Evolutionary conservation across 2,888 invertebrate genomes (phyloP), one percentile per base, ranked within the genome.

Genomic region (Agrochola litura): DNA sequence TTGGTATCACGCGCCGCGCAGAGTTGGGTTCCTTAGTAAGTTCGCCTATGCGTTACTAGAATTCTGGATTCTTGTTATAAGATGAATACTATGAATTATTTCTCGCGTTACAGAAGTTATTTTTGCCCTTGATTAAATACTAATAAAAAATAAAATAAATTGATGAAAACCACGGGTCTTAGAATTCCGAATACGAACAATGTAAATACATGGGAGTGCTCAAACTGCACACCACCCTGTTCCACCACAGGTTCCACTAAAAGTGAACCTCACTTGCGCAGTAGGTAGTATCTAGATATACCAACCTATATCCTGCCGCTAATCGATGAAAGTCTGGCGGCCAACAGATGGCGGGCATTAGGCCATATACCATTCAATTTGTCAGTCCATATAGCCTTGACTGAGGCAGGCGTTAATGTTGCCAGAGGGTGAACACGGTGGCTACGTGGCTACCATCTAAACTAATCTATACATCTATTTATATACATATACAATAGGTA

Each of bases 281-380:
- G 6, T 52, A 52, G n/a, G 41, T 63, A 14, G 41, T 63, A 14
- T 16, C 8, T 30, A 63, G 1, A 25, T 64, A 37, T 12, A 30
- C 43, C 30, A 43, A 54, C n/a, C 46, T 30, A 16, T 56, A 58
- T 65, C 58, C 74, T 60, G 65, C 43, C 22, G 14, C 22, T 46
- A 41, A 77, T 71, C 25, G 61, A 72, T 63, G 52, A 56, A 71
- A 46, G 43, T 72, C 22, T 58, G 19, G 30, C 52, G 64, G 49
- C 81, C 78, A 67, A 71, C 58, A 83, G 70, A 66, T 77, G 83
- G 60, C 79, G 82, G 56, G 54, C 46, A 54, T 43, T 14, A 14
- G 46, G 46, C 14, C 14, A 16, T 19, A 16, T 74, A 46, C 75
- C 74, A 37, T 75, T 81, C 41, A 82, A 43, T 75, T 67, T 61